Conservation (phyloP, 1,140 invertebrate genomes). For the Drosophila grimshawi region DNA sequence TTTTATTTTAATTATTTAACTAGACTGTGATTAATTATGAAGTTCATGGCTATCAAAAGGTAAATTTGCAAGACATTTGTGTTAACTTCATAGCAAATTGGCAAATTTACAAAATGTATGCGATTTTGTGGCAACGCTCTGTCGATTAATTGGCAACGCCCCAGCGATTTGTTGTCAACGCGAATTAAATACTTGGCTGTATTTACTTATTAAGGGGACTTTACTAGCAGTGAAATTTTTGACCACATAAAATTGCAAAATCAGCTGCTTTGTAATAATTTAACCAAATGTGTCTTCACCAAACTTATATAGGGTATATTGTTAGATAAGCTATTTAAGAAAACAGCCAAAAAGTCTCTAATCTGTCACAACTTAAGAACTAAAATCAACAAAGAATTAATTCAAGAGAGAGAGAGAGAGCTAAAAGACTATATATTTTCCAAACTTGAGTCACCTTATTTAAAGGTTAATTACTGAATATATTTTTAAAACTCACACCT, state of each 20-base stretch:
- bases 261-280: background rate
- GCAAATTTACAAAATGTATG: background rate
- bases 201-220: background rate
- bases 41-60: background rate
- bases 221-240: too few relatives aligned
- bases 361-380: too few relatives aligned
- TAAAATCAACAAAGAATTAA: too few relatives aligned
- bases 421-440: too few relatives aligned
- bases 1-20: constrained; percentile 12
- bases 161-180: background rate
- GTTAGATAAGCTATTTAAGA: too few relatives aligned
- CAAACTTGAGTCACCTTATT: too few relatives aligned
- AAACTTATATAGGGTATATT: too few relatives aligned
- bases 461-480: too few relatives aligned
- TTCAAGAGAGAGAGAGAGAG: too few relatives aligned
- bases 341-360: too few relatives aligned
- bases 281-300: too few relatives aligned
- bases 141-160: background rate
- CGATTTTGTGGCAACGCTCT: background rate
- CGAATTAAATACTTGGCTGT: background rate
- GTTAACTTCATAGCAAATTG: background rate
- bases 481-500: too few relatives aligned
- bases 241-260: background rate
- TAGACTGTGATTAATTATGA: background rate
- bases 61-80: background rate